Evolutionary conservation across 2,797 vertebrate species (phyloP).

Genomic region (Molossus molossus): DNA sequence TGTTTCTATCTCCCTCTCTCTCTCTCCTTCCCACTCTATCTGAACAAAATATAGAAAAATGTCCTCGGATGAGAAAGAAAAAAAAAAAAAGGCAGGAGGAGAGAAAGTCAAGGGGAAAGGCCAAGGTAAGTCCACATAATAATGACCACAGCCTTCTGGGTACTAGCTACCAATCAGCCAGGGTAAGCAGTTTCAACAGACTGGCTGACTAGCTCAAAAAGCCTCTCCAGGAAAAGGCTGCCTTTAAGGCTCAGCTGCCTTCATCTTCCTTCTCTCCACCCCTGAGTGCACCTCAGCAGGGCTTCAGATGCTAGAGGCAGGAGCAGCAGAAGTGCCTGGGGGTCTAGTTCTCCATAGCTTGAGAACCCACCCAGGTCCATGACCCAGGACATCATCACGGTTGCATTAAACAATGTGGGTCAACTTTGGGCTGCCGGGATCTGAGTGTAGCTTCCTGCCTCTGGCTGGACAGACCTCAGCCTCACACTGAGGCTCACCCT

Average conservation of each 20-base stretch:
- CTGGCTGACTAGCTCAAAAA: neutral
- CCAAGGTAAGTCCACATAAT: neutral
- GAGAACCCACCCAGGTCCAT: slow-evolving; percentile 19
- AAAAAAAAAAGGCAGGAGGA: neutral
- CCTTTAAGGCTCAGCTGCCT: neutral
- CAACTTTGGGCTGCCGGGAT: neutral
- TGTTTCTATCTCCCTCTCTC: no score
- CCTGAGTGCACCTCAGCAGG: neutral
- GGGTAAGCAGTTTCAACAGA: neutral
- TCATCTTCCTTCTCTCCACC: neutral
- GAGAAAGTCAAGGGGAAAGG: neutral
- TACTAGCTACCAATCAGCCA: neutral
- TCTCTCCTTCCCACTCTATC: no score
- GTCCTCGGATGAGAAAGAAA: no score
- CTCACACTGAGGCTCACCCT: neutral
- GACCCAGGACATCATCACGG: neutral
- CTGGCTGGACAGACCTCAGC: neutral
- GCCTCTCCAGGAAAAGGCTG: neutral
- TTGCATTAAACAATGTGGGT: neutral
- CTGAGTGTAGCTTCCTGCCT: neutral
- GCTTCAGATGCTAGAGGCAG: neutral
- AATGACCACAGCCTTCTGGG: neutral
- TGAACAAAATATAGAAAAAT: no score
- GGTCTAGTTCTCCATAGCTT: neutral
- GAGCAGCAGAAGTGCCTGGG: neutral